These are phyloP conservation scores for Drosophila pectinifera DNA, from an alignment of 1,140 invertebrate genomes.

Conservation along the genomic window DNA sequence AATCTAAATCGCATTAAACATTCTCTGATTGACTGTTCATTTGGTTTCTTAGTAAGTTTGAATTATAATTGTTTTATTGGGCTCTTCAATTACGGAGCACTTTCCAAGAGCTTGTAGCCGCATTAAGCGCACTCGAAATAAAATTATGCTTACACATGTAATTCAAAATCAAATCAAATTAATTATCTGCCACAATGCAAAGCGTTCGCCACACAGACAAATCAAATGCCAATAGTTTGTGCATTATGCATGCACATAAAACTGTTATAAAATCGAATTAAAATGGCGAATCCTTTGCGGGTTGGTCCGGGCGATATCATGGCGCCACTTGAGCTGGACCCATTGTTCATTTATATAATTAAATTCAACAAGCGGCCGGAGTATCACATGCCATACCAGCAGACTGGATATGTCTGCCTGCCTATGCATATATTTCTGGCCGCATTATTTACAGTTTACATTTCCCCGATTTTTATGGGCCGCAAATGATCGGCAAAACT, in stretches of 20 bases:
- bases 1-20: background rate
- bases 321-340: constrained; percentile 31
- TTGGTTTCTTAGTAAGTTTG: background rate
- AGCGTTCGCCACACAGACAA: constrained; percentile 26
- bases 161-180: constrained; percentile 61
- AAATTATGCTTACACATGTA: constrained; percentile 46
- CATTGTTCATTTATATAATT: constrained; percentile 75
- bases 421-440: constrained; percentile 16
- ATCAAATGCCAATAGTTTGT: constrained; percentile 34
- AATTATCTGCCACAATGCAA: constrained; percentile 62
- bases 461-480: constrained; percentile 36
- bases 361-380: constrained; percentile 63
- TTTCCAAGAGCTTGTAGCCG: background rate
- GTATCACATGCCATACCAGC: constrained; percentile 26
- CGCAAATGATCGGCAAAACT: constrained; percentile 54
- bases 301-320: constrained; percentile 15
- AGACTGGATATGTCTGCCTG: constrained; percentile 3
- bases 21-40: constrained; percentile 1
- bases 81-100: constrained; percentile 1
- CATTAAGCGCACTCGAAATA: constrained; percentile 36
- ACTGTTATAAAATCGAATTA: constrained; percentile 61
- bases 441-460: constrained; percentile 35
- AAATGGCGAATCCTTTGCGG: constrained; percentile 47
- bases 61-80: constrained; percentile 11
- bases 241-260: constrained; percentile 25